Conservation (phyloP, 2,797 vertebrate species). For the Echeneis naucrates region DNA sequence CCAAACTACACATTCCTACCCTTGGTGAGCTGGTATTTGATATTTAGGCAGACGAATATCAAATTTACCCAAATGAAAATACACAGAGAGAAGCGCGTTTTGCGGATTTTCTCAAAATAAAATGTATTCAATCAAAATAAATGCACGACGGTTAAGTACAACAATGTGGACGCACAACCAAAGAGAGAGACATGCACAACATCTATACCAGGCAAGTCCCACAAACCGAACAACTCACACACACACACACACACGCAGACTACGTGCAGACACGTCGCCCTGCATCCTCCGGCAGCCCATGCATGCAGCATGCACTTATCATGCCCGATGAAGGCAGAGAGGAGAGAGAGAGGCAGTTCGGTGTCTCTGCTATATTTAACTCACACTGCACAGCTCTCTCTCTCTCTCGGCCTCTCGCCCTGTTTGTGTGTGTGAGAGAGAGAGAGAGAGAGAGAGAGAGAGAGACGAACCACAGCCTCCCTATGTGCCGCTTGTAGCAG, state of each 20-base stretch:
- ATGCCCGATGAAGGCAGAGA: slow-evolving; percentile 46
- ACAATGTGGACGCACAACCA: background rate
- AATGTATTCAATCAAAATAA: too few species aligned
- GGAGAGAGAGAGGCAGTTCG: slow-evolving; percentile 35
- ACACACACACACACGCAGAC: background rate
- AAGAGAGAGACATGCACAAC: too few species aligned
- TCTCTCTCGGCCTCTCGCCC: background rate
- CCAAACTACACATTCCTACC: too few species aligned
- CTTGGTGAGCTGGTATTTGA: too few species aligned
- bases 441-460: too few species aligned
- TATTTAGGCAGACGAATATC: too few species aligned
- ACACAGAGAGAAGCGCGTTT: too few species aligned
- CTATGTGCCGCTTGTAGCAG: background rate
- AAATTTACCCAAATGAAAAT: too few species aligned
- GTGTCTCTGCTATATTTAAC: slow-evolving; percentile 77
- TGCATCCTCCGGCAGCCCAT: slow-evolving; percentile 44
- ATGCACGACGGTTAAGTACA: background rate
- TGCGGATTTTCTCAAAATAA: too few species aligned
- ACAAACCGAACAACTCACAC: too few species aligned
- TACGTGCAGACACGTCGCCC: background rate
- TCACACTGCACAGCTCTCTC: slow-evolving; percentile 13
- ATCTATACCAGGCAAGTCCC: too few species aligned
- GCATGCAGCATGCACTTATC: slow-evolving; percentile 58
- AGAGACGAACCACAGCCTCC: background rate
- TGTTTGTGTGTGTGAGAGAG: background rate